Evolutionary conservation across 2,888 invertebrate species (phyloP), one percentile per base, ranked within the genome.

Genomic region (Willowsia nigromaculata): DNA sequence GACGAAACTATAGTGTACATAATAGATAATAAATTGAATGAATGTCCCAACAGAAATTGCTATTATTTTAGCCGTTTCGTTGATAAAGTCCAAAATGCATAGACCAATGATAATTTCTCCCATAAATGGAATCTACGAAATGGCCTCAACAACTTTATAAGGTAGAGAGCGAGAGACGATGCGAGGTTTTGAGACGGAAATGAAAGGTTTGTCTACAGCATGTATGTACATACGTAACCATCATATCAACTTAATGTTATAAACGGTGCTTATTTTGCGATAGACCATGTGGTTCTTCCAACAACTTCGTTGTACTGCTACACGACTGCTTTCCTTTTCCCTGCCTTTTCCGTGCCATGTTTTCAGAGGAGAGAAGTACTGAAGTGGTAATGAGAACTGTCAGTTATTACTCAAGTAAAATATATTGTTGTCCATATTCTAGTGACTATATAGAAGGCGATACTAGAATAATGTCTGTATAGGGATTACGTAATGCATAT

Each of bases 311-410:
- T 53, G 18, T 27, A 15, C 59, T 62, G 15, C 59, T 30, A 15
- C 30, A 1, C 27, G 27, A 30, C 59, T 30, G 2, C 15, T 62
- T 30, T 22, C 13, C n/a, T 68, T 50, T 22, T 30, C 50, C 11
- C 85, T 27, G 76, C 30, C 74, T 74, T 76, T 85, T 62, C 59
- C n/a, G n/a, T 30, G 33, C 40, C 71, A 27, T 56, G 43, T 62
- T 85, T 74, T 76, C n/a, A 43, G 56, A 71, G 27, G 56, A 81
- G 78, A 84, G 62, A 88, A 88, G 83, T 62, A 83, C 76, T 78
- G 40, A 68, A 88, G 88, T 76, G 88, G 78, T 88, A 88, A 88
- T 88, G 88, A 88, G 83, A 88, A 88, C 88, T 88, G 88, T 88
- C 88, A 88, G 88, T 88, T 88, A 88, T 88, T 83, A 78, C 88